Base-by-base conservation (phyloP, 2,888 invertebrate genomes). In the Polylopha cassiicola region DNA sequence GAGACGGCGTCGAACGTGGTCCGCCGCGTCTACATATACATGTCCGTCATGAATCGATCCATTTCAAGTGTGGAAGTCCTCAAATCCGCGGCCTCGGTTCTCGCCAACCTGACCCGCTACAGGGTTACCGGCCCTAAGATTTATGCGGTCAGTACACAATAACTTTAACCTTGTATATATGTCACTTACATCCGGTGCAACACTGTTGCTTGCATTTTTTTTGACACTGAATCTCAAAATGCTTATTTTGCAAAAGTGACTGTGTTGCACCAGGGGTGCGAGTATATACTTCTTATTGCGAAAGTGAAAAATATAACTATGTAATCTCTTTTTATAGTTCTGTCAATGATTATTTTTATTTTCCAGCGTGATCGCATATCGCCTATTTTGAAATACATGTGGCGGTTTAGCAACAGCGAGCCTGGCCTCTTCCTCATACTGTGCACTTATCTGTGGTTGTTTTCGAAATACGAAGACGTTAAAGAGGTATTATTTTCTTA, bases 61-160 rank as follows among this genome's bases (percentile, higher is more conserved):
- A 70, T 88, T 33, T 89, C 89, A 2, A 89, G 90, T 57, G 79
- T 89, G 51, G 85, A 87, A 48, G 80, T 88, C 28, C 76, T 88
- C 28, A 81, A 82, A 24, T 73, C 75, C 8, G 87, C 87, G 0
- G 78, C 87, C 3, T 81, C 86, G 9, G 87, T 92, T 24, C 82
- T 93, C 17, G 87, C 92, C 24, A 92, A 92, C 58, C 71, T 93
- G 46, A 87, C 89, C 6, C 88, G 92, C 39, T 90, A 89, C 52
- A 78, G 78, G 32, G 71, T 80, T 30, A 91, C 91, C 0, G 89
- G 87, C 5, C 80, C 85, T 1, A 87, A 87, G 51, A 88, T 89
- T 38, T 91, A 91, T 66, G 80, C 85, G 65, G 88, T 89, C 60
- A 77, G 67, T 41, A 20, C 32, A 8, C 2, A 15, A 6, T 22